Evolutionary conservation across 2,888 invertebrate genomes (phyloP).

Genomic region (Mimachlamys varia): DNA sequence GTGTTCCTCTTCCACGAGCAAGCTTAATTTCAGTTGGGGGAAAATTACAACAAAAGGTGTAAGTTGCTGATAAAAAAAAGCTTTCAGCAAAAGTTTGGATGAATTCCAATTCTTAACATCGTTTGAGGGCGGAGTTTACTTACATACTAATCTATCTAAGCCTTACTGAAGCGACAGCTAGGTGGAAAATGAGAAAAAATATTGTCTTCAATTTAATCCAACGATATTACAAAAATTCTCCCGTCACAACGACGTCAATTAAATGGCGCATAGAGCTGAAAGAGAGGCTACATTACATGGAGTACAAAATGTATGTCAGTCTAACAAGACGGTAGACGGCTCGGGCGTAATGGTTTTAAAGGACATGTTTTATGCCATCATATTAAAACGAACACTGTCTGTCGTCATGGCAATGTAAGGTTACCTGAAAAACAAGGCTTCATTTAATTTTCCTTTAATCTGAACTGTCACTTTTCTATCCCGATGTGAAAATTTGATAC

Average conservation of each 20-base stretch:
- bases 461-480: slow-evolving; percentile 24
- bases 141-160: slow-evolving; percentile 23
- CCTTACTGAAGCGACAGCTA: slow-evolving; percentile 5
- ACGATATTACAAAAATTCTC: slow-evolving; percentile 35
- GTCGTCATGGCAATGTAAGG: slow-evolving; percentile 31
- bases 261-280: slow-evolving; percentile 34
- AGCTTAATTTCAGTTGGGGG: slow-evolving; percentile 29
- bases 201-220: slow-evolving; percentile 36
- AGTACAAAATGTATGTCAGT: slow-evolving; percentile 13
- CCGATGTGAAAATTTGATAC: slow-evolving; percentile 15
- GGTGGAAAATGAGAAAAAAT: slow-evolving; percentile 23
- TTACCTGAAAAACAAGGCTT: slow-evolving; percentile 31
- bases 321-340: slow-evolving; percentile 28
- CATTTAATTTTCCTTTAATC: slow-evolving; percentile 28
- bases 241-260: slow-evolving; percentile 36
- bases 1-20: slow-evolving; percentile 2
- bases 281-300: slow-evolving; percentile 36
- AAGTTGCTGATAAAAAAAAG: not conserved
- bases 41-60: slow-evolving; percentile 33
- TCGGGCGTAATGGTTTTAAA: slow-evolving; percentile 15
- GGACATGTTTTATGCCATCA: slow-evolving; percentile 34
- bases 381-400: slow-evolving; percentile 33
- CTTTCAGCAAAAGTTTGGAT: slow-evolving; percentile 30
- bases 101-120: slow-evolving; percentile 32
- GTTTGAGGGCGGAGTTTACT: slow-evolving; percentile 31